Evolutionary conservation across 2,113 vertebrate genomes (phyloP).

Genomic region (Arizona elegans): DNA sequence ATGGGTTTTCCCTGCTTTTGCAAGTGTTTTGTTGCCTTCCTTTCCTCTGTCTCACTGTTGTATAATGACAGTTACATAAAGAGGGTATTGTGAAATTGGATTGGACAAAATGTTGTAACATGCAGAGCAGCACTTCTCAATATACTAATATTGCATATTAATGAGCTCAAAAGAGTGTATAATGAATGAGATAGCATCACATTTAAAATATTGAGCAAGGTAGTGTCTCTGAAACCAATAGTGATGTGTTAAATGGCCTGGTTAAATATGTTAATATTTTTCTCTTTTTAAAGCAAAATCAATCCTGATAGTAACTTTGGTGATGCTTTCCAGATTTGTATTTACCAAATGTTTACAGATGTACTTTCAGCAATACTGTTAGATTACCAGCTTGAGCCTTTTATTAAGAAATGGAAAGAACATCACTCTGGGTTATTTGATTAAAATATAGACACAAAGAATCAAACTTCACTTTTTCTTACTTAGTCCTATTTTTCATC

Average conservation of each 20-base stretch:
- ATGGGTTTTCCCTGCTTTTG: background rate
- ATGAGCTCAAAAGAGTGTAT: background rate
- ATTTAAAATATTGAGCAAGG: background rate
- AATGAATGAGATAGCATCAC: background rate
- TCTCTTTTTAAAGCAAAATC: background rate
- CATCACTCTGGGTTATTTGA: background rate
- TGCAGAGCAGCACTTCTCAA: background rate
- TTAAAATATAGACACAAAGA: background rate
- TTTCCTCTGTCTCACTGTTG: background rate
- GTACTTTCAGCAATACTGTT: background rate
- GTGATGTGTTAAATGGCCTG: background rate
- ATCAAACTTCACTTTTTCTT: background rate
- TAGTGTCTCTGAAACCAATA: background rate
- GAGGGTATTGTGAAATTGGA: background rate
- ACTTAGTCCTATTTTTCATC: background rate
- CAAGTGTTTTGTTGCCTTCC: background rate
- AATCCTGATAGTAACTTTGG: background rate
- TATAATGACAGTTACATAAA: background rate
- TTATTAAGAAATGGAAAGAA: conserved; percentile 10
- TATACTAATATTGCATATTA: background rate
- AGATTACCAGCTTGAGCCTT: conserved; percentile 4
- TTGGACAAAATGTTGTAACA: background rate
- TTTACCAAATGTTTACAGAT: background rate
- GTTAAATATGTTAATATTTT: background rate
- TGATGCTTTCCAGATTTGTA: conserved; percentile 3